Percentiles rank a stretch among this genome's conserved stretches.
Evolutionary conservation across 2,797 vertebrate genomes (phyloP).

Genomic region (Gymnothorax reevesii): DNA sequence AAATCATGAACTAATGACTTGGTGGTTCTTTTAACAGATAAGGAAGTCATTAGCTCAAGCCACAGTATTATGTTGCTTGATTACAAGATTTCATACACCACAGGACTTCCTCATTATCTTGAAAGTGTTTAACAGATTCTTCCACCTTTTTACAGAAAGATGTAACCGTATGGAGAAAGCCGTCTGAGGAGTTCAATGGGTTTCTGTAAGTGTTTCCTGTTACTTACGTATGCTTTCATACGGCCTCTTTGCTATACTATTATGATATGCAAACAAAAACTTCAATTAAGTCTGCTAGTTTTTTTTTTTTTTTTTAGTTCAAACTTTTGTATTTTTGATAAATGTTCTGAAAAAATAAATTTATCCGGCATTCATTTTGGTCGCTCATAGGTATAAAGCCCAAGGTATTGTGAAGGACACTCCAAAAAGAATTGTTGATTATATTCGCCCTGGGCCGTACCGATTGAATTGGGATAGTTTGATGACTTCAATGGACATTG

Average conservation of each 20-base stretch:
- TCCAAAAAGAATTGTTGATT: slow-evolving; percentile 73
- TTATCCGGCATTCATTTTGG: not conserved
- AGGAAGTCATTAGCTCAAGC: not conserved
- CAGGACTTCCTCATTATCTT: not conserved
- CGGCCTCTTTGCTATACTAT: not conserved
- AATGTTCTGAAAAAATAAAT: not conserved
- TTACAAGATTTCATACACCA: not conserved
- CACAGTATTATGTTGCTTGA: not conserved
- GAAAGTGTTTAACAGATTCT: not conserved
- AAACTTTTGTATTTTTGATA: not conserved
- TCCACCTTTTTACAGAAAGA: slow-evolving; percentile 72
- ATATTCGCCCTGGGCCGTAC: slow-evolving; percentile 80
- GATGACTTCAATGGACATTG: slow-evolving; percentile 81
- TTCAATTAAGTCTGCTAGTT: not conserved
- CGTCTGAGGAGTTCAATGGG: slow-evolving; percentile 80
- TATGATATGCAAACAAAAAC: not conserved
- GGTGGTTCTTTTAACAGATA: not conserved
- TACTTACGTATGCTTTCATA: not conserved
- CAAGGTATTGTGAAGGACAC: slow-evolving; percentile 74
- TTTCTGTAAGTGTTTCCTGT: slow-evolving; percentile 75
- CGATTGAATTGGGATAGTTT: slow-evolving; percentile 80
- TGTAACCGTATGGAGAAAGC: slow-evolving; percentile 79
- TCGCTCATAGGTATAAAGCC: slow-evolving; percentile 77
- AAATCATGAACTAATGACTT: not conserved
- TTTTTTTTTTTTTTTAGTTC: not conserved